Base-by-base conservation (phyloP, 2,113 vertebrate genomes). In the Gorsachius goisagi region DNA sequence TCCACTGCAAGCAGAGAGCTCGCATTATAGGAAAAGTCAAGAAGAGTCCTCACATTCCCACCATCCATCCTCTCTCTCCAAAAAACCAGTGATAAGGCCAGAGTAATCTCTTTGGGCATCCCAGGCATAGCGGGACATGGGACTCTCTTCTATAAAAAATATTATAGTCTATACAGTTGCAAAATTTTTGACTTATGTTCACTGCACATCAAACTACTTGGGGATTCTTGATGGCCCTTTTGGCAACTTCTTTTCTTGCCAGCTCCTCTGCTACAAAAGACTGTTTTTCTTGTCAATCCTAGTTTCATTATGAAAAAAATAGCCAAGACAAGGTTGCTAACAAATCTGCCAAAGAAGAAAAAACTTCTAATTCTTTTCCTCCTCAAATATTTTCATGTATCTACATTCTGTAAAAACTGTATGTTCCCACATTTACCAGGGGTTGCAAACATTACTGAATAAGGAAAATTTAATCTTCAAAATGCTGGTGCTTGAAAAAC, bases 1-100 rank as follows among this genome's bases (percentile, higher is more conserved):
- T 92, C 97, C 95, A 95, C 55, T 79, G 85, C 67, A 95, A 97
- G 81, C 90, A 96, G 69, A 85, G 58, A 60, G 37, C n/a, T 84
- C 77, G 26, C 33, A 30, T 73, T 63, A 47, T 30, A 82, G 69
- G 47, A 76, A 52, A 94, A 96, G 83, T 96, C 92, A 95, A 87
- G 88, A 86, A 63, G 76, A 95, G 74, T 85, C 89, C 77, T 95
- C 37, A 19, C 71, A 93, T 95, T 94, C 96, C 91, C 91, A 96
- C 90, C 89, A 80, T 66, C 41, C 26, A 1, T 82, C 50, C 44
- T 82, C 24, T 28, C 45, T 89, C 58, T 79, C 53, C 41, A 79
- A 82, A 95, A 50, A 60, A 41, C 0, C 33, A 87, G 52, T 37
- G 86, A 95, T 88, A 92, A 94, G 58, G 47, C 37, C 66, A 50